A percentile compares a stretch with the other conserved stretches of the same genome.
phyloP scores from a whole-genome alignment of 2,888 invertebrate species.

The Drosophila percnosoma region DNA sequence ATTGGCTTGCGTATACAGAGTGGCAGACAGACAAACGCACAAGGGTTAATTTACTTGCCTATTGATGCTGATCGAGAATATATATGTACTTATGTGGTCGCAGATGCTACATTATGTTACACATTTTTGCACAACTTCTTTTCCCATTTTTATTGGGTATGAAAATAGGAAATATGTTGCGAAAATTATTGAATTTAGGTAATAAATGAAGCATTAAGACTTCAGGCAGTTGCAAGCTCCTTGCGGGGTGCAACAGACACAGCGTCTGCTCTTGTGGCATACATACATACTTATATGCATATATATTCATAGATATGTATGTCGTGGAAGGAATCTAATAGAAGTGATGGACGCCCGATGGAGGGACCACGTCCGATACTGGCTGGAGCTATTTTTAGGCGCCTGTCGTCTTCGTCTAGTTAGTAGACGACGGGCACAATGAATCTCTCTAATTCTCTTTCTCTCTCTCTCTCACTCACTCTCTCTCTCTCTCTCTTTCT shows the following conservation, averaged over 20 bases:
- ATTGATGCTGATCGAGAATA: not conserved
- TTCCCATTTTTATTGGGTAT: not conserved
- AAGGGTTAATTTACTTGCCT: not conserved
- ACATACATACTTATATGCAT: constrained; percentile 1
- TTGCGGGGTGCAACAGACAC: constrained; percentile 64
- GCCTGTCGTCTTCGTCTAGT: constrained; percentile 67
- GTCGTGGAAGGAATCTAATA: constrained; percentile 62
- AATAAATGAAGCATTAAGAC: not conserved
- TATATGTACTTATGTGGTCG: not conserved
- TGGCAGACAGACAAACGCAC: not conserved
- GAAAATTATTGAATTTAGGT: not conserved
- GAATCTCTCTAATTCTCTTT: not conserved
- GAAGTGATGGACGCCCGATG: constrained; percentile 55
- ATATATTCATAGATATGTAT: not conserved
- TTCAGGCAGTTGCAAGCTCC: constrained; percentile 21
- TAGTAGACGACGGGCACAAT: constrained; percentile 57
- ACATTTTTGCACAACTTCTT: not conserved
- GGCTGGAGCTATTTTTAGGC: constrained; percentile 65
- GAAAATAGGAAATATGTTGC: not conserved
- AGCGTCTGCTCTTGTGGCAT: constrained; percentile 53
- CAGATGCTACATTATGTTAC: not conserved
- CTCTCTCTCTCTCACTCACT: not conserved
- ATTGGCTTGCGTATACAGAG: not conserved
- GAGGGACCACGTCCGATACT: constrained; percentile 49
- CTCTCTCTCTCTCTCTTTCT: not conserved